These are phyloP conservation scores for Belgica antarctica DNA, from an alignment of 2,888 invertebrate genomes.

Conservation along the genomic window DNA sequence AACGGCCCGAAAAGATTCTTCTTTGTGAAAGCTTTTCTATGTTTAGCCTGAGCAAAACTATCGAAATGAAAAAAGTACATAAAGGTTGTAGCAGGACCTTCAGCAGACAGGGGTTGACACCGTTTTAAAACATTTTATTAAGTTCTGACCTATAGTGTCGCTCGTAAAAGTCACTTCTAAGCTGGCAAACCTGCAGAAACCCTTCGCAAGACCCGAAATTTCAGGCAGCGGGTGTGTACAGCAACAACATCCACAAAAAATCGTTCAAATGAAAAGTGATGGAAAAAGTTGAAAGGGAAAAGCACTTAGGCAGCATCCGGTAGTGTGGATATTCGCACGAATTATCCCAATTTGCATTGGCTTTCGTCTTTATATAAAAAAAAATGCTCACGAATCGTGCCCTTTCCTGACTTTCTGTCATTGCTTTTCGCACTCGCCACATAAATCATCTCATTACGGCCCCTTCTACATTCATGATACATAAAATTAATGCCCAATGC, in stretches of 20 bases:
- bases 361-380: too few relatives aligned
- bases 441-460: constrained; percentile 30
- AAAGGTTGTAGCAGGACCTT: neutral
- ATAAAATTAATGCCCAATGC: constrained; percentile 2
- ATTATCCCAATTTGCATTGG: too few relatives aligned
- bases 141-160: too few relatives aligned
- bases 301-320: constrained; percentile 1
- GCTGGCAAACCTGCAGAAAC: too few relatives aligned
- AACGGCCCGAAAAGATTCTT: neutral
- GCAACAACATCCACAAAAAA: too few relatives aligned
- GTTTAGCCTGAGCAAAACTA: neutral
- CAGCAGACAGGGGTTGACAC: too few relatives aligned
- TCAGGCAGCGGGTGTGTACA: too few relatives aligned
- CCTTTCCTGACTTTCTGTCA: neutral
- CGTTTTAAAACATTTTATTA: too few relatives aligned
- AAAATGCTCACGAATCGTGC: too few relatives aligned
- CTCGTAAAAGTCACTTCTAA: too few relatives aligned
- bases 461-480: constrained; percentile 11
- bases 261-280: neutral
- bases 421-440: neutral
- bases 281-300: neutral
- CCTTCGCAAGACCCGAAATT: too few relatives aligned
- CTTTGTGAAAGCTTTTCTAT: neutral
- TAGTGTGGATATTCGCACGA: too few relatives aligned
- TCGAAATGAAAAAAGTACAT: neutral